Base-by-base conservation (phyloP, 64 coral and sea anemone genomes). In the Pocillopora verrucosa region DNA sequence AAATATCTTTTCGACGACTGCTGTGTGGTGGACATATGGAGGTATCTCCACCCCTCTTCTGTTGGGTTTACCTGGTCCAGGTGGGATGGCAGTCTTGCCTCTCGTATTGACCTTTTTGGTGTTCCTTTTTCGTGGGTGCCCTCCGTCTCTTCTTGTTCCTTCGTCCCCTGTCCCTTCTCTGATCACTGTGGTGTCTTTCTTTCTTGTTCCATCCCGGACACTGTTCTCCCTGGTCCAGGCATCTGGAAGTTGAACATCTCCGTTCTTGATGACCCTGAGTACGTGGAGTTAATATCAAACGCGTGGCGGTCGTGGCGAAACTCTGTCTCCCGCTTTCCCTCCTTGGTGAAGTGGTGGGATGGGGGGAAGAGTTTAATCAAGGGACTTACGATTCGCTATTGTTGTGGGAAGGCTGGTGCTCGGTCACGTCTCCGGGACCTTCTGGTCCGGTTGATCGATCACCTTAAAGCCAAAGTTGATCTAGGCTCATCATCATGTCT, bases 171-270 rank as follows among this genome's bases (percentile, higher is more conserved):
- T 37, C 84, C 91, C 19, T 41, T 59, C 11, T 88, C 91, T 16
- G 91, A 93, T 22, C 91, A 93, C 60, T 82, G 77, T 83, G 86
- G 77, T 13, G 19, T 93, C 3, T n/a, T 87, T 5, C 7, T 92
- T 17, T 19, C 20, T 2, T 9, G 45, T 9, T 58, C 51, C 2
- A 72, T 88, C 73, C 91, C 91, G 3, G 76, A 75, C 11, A 34
- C 35, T 5, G 1, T 45, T 0, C 57, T 58, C 16, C 17, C 34
- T 62, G 78, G 91, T 24, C 86, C 86, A 17, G 68, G 84, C 11
- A 51, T 59, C 0, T 88, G 84, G 76, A 87, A 87, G 16, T 13
- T 92, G 2, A 92, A 92, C 17, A 61, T 45, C 41, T 58, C 38
- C 24, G 13, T 73, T 11, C 56, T 88, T 2, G 5, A 73, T 10